Percentiles rank a stretch among this genome's conserved stretches.
phyloP scores from a whole-genome alignment of 2,797 vertebrate genomes.

The Diplodus puntazzo region DNA sequence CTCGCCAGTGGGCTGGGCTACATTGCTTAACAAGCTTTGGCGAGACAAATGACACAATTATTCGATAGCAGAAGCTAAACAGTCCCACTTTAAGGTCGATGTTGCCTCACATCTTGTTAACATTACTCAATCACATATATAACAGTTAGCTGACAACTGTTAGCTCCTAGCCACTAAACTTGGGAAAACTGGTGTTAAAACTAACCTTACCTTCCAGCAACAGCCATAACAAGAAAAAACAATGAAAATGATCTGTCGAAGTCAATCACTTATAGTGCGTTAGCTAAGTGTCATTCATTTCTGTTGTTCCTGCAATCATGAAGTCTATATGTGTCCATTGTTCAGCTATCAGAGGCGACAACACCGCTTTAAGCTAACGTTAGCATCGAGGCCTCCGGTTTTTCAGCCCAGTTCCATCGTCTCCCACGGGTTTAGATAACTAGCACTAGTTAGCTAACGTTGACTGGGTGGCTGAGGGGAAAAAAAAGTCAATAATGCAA shows the following conservation, averaged over 20 bases:
- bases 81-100: not conserved
- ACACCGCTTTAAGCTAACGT: conserved; percentile 68
- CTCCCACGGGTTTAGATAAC: conserved; percentile 52
- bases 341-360: conserved; percentile 70
- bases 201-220: conserved; percentile 50
- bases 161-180: conserved; percentile 62
- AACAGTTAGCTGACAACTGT: conserved; percentile 38
- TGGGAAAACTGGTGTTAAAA: conserved; percentile 52
- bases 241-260: not conserved
- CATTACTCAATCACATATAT: not conserved
- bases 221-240: not conserved
- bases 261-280: rapidly evolving
- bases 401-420: conserved; percentile 69
- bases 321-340: conserved; percentile 66
- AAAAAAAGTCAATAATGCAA: conserved; percentile 29
- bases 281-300: not conserved
- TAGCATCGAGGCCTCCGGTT: conserved; percentile 82
- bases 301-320: not conserved
- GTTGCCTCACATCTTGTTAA: not conserved
- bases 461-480: conserved; percentile 2
- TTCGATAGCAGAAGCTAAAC: rapidly evolving
- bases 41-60: not conserved
- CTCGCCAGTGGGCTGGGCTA: conserved; percentile 36
- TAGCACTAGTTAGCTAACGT: conserved; percentile 53
- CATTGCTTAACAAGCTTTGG: not conserved